Evolutionary conservation across 2,888 invertebrate species (phyloP).

Genomic region (Hybos culiciformis): DNA sequence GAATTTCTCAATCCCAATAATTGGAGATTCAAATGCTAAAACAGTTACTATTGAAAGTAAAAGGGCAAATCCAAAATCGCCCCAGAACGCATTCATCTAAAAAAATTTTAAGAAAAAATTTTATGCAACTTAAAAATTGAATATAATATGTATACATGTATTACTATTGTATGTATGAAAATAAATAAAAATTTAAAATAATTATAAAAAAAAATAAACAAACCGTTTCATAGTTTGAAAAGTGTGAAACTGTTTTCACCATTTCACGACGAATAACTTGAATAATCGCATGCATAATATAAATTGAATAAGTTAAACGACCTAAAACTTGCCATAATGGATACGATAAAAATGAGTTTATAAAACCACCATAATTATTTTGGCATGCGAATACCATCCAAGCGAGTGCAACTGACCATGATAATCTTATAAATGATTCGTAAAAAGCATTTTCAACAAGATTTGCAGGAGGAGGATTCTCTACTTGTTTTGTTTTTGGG

Average conservation of each 20-base stretch:
- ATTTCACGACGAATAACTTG: background rate
- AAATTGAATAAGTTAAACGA: conserved; percentile 30
- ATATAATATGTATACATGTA: too few relatives aligned
- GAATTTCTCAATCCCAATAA: conserved; percentile 26
- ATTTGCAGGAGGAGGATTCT: conserved; percentile 11
- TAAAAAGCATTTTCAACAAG: conserved; percentile 27
- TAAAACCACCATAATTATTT: conserved; percentile 30
- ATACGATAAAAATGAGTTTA: conserved; percentile 31
- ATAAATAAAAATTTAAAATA: background rate
- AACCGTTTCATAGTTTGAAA: conserved; percentile 11
- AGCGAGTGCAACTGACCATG: conserved; percentile 29
- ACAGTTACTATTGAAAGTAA: conserved; percentile 22
- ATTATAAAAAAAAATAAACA: background rate
- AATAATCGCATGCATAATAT: conserved; percentile 13
- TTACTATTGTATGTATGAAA: background rate
- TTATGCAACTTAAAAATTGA: too few relatives aligned
- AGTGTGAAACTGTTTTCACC: conserved; percentile 6
- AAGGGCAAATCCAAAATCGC: conserved; percentile 11
- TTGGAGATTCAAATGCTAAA: conserved; percentile 31
- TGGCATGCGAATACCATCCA: conserved; percentile 35
- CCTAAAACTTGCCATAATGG: conserved; percentile 30
- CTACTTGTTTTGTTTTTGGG: conserved; percentile 18
- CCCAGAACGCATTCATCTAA: conserved; percentile 13
- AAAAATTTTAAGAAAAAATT: too few relatives aligned
- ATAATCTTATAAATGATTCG: conserved; percentile 27